Conservation (phyloP, 1,140 invertebrate genomes). For the Limonius californicus region DNA sequence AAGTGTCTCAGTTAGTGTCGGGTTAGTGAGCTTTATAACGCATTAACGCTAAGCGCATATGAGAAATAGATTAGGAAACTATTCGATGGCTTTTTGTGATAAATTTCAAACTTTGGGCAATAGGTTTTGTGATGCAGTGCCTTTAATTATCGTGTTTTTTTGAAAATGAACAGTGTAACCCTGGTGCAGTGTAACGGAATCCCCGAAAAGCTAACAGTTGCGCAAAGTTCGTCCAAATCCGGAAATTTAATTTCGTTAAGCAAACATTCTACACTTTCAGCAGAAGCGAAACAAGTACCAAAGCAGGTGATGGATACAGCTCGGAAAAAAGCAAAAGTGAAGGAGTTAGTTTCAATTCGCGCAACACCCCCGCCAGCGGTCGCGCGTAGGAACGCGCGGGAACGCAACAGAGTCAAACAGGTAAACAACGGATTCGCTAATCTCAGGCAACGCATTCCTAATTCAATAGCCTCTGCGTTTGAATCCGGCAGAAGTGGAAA, state of each 20-base stretch:
- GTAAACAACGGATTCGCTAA: constrained; percentile 89
- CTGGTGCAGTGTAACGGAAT: too few relatives aligned
- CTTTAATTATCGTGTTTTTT: too few relatives aligned
- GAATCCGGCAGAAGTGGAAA: constrained; percentile 63
- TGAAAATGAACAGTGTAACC: too few relatives aligned
- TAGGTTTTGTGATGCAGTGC: too few relatives aligned
- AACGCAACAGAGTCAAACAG: constrained; percentile 90
- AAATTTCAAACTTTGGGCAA: too few relatives aligned
- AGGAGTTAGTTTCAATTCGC: constrained; percentile 56
- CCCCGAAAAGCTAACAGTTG: too few relatives aligned
- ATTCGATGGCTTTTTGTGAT: too few relatives aligned
- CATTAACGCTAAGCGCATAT: too few relatives aligned
- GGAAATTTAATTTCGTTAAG: not conserved
- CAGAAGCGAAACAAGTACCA: not conserved
- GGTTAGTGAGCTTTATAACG: not conserved
- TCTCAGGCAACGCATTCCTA: constrained; percentile 78
- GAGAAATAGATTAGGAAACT: too few relatives aligned
- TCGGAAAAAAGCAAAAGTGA: constrained; percentile 49
- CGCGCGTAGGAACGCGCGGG: constrained; percentile 84
- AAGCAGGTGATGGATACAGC: constrained; percentile 32
- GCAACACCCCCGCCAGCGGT: constrained; percentile 75
- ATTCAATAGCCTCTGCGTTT: constrained; percentile 64
- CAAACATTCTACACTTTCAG: not conserved
- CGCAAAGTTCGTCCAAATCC: too few relatives aligned
- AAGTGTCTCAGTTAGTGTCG: constrained; percentile 1